phyloP scores from a whole-genome alignment of 1,140 invertebrate genomes.

The Propsilocerus akamusi region DNA sequence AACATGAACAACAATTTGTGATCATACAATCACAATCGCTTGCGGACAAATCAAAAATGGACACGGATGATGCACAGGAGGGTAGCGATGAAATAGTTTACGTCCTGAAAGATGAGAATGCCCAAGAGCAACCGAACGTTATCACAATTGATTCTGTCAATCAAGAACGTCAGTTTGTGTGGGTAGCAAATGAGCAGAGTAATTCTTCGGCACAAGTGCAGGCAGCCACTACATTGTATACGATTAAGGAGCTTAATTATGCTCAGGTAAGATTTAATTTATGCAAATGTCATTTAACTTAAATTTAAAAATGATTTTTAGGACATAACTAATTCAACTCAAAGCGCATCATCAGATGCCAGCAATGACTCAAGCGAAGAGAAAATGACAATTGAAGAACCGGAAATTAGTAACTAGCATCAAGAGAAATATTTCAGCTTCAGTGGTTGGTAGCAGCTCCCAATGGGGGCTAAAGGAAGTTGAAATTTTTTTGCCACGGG shows the following conservation, averaged over 20 bases:
- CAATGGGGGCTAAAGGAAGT: no score
- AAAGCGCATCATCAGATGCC: conserved; percentile 36
- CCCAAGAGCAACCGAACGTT: neutral
- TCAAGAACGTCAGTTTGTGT: conserved; percentile 7
- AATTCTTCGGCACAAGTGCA: neutral
- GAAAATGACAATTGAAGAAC: conserved; percentile 40
- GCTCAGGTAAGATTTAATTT: conserved; percentile 16
- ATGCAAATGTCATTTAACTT: conserved; percentile 4
- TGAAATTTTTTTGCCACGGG: no score
- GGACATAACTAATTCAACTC: conserved; percentile 39
- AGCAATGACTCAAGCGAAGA: conserved; percentile 35
- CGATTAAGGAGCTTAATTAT: conserved; percentile 22
- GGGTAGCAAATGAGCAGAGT: conserved; percentile 9
- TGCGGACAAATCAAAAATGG: neutral
- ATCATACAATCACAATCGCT: neutral
- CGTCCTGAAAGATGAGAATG: neutral
- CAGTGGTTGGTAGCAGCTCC: no score
- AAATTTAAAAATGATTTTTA: conserved; percentile 14
- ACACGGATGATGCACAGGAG: neutral
- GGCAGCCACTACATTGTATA: conserved; percentile 14
- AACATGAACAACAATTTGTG: neutral
- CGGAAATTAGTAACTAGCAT: conserved; percentile 20
- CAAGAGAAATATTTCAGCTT: conserved; percentile 2
- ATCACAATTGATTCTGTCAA: neutral
- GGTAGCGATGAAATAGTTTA: neutral